phyloP scores from a whole-genome alignment of 2,113 vertebrate species.

The Chelonoidis abingdonii region DNA sequence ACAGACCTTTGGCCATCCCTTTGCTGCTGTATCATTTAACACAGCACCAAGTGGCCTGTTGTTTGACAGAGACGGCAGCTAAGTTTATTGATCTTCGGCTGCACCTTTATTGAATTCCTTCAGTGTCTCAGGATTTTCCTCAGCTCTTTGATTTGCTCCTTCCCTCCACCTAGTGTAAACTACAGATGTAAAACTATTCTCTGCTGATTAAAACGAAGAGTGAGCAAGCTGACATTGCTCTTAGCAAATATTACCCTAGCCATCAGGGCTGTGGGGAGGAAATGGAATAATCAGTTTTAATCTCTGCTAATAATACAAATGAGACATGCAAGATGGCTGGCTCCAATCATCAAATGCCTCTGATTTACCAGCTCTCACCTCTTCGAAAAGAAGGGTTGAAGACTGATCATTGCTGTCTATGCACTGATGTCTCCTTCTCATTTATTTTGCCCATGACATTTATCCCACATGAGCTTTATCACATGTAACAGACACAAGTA shows the following conservation, averaged over 20 bases:
- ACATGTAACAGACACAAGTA: rapidly evolving
- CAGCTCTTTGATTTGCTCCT: neutral
- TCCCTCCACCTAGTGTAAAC: neutral
- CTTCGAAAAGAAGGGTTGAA: neutral
- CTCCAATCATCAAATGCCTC: rapidly evolving
- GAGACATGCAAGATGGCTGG: neutral
- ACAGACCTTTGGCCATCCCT: rapidly evolving
- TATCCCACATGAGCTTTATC: rapidly evolving
- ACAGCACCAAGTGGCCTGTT: rapidly evolving
- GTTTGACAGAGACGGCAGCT: neutral
- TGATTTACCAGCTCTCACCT: neutral
- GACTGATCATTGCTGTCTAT: neutral
- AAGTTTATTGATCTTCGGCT: neutral
- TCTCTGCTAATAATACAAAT: constrained; percentile 16
- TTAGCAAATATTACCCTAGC: neutral
- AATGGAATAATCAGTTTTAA: constrained; percentile 22
- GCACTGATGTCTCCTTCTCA: neutral
- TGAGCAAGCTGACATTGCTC: neutral
- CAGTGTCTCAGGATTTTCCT: neutral
- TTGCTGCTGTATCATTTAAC: neutral
- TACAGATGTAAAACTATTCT: neutral
- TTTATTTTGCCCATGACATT: neutral
- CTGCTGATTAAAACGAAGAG: neutral
- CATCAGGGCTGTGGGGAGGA: neutral
- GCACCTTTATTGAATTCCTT: neutral